Evolutionary conservation across 2,888 invertebrate species (phyloP).

Genomic region (Yponomeuta cagnagella): DNA sequence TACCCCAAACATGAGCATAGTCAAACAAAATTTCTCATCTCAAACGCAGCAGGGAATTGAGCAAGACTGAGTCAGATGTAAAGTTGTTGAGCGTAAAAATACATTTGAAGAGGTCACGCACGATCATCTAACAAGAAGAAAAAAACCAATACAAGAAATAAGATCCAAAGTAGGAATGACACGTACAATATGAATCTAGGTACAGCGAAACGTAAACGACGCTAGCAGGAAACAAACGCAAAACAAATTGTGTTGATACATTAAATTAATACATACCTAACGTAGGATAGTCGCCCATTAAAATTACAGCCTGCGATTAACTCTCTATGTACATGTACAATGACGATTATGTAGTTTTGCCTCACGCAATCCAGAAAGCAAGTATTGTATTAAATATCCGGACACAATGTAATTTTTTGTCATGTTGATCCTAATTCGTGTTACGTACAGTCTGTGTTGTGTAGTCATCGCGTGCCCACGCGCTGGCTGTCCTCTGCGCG

Average conservation of each 20-base stretch:
- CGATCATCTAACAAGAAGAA: neutral
- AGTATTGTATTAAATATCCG: conserved; percentile 28
- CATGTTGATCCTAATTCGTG: conserved; percentile 36
- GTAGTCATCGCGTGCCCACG: conserved; percentile 45
- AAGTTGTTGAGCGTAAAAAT: conserved; percentile 5
- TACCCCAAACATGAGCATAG: conserved; percentile 2
- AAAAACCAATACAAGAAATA: neutral
- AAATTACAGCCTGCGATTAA: neutral
- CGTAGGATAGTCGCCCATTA: neutral
- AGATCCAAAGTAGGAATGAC: neutral
- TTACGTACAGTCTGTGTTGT: conserved; percentile 32
- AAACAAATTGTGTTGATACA: neutral
- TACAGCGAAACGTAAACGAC: neutral
- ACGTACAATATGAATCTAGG: neutral
- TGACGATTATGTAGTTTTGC: neutral
- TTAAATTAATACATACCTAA: neutral
- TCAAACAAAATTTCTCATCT: conserved; percentile 13
- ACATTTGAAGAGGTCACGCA: conserved; percentile 5
- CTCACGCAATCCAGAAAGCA: conserved; percentile 20
- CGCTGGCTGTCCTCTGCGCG: conserved; percentile 41
- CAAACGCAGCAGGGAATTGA: conserved; percentile 7
- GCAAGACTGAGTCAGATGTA: conserved; percentile 6
- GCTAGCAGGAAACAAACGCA: neutral
- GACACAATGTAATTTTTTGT: conserved; percentile 41
- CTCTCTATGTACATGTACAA: neutral